Conservation (phyloP, 2,113 vertebrate species). For the Tylochromis polylepis region DNA sequence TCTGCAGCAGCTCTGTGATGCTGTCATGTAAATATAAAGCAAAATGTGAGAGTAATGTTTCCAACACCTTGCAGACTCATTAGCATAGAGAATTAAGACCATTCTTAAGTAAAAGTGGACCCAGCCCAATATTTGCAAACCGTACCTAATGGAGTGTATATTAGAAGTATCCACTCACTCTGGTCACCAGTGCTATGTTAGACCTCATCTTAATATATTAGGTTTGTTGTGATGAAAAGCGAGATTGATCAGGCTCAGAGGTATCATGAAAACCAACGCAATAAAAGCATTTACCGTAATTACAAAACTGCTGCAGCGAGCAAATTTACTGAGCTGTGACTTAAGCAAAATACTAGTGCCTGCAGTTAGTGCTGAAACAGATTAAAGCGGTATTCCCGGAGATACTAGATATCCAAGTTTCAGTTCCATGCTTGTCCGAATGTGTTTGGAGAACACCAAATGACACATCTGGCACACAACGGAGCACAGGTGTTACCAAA, state of each 20-base stretch:
- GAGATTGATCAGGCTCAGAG: not conserved
- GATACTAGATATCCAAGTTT: not conserved
- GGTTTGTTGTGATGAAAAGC: not conserved
- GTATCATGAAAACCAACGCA: not conserved
- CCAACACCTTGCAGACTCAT: not conserved
- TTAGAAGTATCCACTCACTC: not conserved
- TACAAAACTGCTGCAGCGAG: not conserved
- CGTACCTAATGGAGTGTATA: not conserved
- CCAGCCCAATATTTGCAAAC: not conserved
- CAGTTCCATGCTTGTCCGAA: not conserved
- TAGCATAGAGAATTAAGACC: not conserved
- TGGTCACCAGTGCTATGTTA: not conserved
- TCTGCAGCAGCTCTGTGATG: not conserved
- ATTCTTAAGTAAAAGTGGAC: not conserved
- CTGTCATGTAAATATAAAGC: not conserved
- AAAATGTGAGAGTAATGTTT: not conserved
- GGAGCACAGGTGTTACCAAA: not conserved
- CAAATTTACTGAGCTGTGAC: not conserved
- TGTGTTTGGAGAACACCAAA: not conserved
- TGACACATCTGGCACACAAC: not conserved
- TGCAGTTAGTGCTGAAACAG: not conserved
- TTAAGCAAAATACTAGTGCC: not conserved
- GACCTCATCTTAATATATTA: not conserved
- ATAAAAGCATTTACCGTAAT: not conserved
- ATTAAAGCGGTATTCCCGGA: not conserved